Base-by-base conservation (phyloP, 2,888 invertebrate species). In the Uropetala carovei region DNA sequence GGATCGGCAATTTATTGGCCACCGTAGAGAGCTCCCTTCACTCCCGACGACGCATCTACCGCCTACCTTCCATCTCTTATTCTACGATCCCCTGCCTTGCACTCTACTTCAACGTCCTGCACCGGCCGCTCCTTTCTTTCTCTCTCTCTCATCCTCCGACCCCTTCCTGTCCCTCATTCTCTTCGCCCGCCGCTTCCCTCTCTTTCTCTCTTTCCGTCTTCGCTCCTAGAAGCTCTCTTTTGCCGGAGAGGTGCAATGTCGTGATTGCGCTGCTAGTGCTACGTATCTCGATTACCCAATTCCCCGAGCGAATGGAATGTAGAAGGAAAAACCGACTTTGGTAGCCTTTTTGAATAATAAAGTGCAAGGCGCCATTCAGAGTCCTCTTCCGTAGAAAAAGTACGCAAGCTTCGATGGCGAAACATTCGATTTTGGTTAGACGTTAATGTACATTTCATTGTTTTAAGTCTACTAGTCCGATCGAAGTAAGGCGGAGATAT, bases 251-350 rank as follows among this genome's bases (percentile, higher is more conserved):
- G 14, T n/a, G 64, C 13, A 7, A n/a, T 64, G 64, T 64, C 68
- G 68, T 68, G 0, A 68, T 68, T 68, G n/a, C 18, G n/a, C 18
- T 18, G 68, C 68, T 11, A 1, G 43, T 43, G 43, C 43, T 11
- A 0, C 75, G 75, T 75, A 27, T 75, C 27, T 75, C 22, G 75
- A 75, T 75, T 75, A 75, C 75, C 27, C 75, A 75, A 75, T 75
- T 75, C 27, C 43, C 43, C 27, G 75, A 0, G 11, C 13, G 14
- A 75, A 75, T 75, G 27, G 75, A 22, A 18, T 27, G 75, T 22
- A 13, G 27, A 60, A 60, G 60, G 75, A 43, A 43, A 43, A 43
- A 43, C 43, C 1, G 43, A 43, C 22, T 75, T 75, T 16, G 22
- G 75, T 11, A 4, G 75, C 75, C 75, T 75, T 75, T 68, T 43